Evolutionary conservation across 2,888 invertebrate genomes (phyloP).

Genomic region (Seira musarum): DNA sequence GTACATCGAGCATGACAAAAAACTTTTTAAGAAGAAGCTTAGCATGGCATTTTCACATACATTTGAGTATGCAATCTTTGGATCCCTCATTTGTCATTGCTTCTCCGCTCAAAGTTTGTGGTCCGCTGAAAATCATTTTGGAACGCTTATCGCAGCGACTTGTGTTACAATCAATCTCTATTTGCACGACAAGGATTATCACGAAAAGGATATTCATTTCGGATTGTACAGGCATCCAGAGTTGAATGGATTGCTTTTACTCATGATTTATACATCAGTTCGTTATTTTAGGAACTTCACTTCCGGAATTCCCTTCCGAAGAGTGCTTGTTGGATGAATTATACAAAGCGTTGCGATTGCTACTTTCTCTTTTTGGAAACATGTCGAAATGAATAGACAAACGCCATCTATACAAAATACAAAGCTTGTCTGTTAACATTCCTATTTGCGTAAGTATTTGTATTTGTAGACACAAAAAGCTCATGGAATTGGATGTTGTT

Average conservation of each 20-base stretch:
- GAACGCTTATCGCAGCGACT: background rate
- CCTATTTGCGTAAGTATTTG: too few species aligned
- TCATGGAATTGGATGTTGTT: too few species aligned
- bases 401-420: too few species aligned
- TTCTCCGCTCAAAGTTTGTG: slow-evolving; percentile 21
- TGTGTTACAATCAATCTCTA: background rate
- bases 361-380: too few species aligned
- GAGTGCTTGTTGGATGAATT: slow-evolving; percentile 37
- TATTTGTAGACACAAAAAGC: too few species aligned
- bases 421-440: too few species aligned
- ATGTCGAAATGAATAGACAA: too few species aligned
- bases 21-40: slow-evolving; percentile 23
- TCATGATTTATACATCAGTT: slow-evolving; percentile 10
- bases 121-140: background rate
- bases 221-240: slow-evolving; percentile 24
- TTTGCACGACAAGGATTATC: background rate
- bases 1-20: slow-evolving; percentile 18
- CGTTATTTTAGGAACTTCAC: slow-evolving; percentile 25
- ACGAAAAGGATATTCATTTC: slow-evolving; percentile 22
- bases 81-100: background rate
- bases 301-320: background rate
- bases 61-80: background rate
- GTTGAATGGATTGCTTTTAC: background rate
- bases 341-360: too few species aligned
- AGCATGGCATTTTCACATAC: background rate